Evolutionary conservation across 1,140 invertebrate genomes (phyloP), one percentile per base, ranked within the genome.

Genomic region (Belonocnema kinseyi): DNA sequence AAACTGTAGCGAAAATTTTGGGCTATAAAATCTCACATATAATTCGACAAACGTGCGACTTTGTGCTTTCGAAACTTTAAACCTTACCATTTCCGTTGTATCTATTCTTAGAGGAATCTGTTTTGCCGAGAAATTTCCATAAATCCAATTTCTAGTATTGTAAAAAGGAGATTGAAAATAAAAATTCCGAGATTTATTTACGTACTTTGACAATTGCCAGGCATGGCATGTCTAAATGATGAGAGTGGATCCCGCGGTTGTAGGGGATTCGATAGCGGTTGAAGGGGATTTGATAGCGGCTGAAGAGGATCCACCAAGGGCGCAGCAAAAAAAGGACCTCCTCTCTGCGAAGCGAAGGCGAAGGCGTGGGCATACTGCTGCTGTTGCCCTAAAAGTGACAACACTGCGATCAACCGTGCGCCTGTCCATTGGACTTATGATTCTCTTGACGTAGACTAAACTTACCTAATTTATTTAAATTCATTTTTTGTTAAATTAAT

Each of bases 341-440:
- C 90, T 51, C 97, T 93, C 90, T 97, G 96, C 56, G 91, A 92
- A 10, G 96, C 96, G 87, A 97, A 96, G 77, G 96, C 96, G 90
- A 97, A 97, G 50, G 93, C 93, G 90, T 97, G 96, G n/a, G 61
- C 61, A 91, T 97, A 97, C 92, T 97, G 96, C 91, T 97, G 96
- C 91, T 97, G 96, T 92, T 97, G 96, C 92, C 96, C 96, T 97
- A 96, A 92, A 94, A 96, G 94, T 92, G 95, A 96, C 90, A 96
- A 93, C 94, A 96, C 95, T 96, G 93, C 92, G 89, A 91, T 92
- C 90, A 92, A 92, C 90, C 90, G 89, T 91, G 90, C 89, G 89
- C 90, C 90, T 92, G 91, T 88, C 89, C 91, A 79, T 75, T 84
- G 86, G 88, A 89, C 88, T 80, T 80, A 66, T n/a, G 61, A 66